These are phyloP conservation scores for Tyrannus savana DNA, from an alignment of 2,113 vertebrate species.

Conservation along the genomic window DNA sequence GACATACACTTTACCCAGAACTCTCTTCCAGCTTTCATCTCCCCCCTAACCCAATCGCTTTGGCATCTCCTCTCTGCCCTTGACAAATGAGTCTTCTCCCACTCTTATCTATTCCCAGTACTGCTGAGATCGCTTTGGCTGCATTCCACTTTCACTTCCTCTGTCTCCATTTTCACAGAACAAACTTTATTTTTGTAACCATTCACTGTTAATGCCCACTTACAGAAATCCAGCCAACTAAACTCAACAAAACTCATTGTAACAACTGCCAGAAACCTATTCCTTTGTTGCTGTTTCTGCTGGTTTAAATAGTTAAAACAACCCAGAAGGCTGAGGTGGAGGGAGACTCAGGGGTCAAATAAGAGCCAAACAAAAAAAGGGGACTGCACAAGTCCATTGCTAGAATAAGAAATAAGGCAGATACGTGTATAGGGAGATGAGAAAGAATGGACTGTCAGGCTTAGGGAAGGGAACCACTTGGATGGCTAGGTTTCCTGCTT, in stretches of 20 bases:
- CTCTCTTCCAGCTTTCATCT: neutral
- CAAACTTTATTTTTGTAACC: constrained; percentile 35
- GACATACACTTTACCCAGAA: neutral
- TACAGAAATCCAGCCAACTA: neutral
- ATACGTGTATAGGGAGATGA: fast-evolving
- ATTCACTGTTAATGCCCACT: constrained; percentile 10
- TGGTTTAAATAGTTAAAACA: neutral
- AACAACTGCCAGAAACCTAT: neutral
- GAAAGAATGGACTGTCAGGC: neutral
- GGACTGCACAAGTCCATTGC: neutral
- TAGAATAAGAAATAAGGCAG: neutral
- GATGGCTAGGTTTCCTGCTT: neutral
- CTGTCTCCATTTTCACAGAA: neutral
- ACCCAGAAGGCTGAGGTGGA: neutral
- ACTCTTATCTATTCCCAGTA: constrained; percentile 22
- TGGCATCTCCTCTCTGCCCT: neutral
- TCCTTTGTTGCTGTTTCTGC: neutral
- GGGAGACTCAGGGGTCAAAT: neutral
- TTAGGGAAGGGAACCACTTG: neutral
- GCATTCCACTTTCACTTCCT: constrained; percentile 16
- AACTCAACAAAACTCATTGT: neutral
- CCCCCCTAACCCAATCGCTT: neutral
- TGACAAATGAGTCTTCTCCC: neutral
- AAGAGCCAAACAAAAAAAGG: neutral
- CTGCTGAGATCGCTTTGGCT: neutral